Conservation (phyloP, 2,797 vertebrate species). For the Fundulus diaphanus region DNA sequence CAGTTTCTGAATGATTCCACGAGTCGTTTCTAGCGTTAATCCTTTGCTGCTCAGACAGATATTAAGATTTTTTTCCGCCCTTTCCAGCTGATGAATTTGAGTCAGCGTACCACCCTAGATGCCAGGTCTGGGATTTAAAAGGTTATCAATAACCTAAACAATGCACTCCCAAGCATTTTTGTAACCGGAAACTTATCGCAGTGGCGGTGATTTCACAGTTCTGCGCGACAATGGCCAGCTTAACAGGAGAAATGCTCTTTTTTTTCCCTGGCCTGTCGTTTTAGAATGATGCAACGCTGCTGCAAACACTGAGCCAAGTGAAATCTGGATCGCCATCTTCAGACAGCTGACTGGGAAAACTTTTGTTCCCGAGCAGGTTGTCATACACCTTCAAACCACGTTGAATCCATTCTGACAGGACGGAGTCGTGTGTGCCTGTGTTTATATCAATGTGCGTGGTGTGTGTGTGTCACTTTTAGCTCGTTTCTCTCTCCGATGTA, state of each 20-base stretch:
- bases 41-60: not conserved
- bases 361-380: not conserved
- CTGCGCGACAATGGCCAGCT: constrained; percentile 2
- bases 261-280: constrained; percentile 1
- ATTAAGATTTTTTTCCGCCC: not conserved
- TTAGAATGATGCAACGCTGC: constrained; percentile 1
- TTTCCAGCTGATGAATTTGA: not conserved
- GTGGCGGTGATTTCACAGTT: not conserved
- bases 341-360: constrained; percentile 16
- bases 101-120: not conserved
- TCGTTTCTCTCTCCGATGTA: constrained; percentile 47
- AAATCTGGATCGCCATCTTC: not conserved
- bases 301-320: not conserved
- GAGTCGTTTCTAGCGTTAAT: not conserved
- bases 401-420: constrained; percentile 9
- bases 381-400: constrained; percentile 1
- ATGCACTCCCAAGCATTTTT: constrained; percentile 3
- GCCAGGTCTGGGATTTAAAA: not conserved
- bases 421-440: constrained; percentile 14
- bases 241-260: not conserved
- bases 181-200: constrained; percentile 6
- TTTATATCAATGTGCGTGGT: constrained; percentile 12
- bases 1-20: not conserved
- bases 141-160: constrained; percentile 4
- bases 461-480: constrained; percentile 22